Base-by-base conservation (phyloP, 1,140 invertebrate genomes). In the Polyergus mexicanus region DNA sequence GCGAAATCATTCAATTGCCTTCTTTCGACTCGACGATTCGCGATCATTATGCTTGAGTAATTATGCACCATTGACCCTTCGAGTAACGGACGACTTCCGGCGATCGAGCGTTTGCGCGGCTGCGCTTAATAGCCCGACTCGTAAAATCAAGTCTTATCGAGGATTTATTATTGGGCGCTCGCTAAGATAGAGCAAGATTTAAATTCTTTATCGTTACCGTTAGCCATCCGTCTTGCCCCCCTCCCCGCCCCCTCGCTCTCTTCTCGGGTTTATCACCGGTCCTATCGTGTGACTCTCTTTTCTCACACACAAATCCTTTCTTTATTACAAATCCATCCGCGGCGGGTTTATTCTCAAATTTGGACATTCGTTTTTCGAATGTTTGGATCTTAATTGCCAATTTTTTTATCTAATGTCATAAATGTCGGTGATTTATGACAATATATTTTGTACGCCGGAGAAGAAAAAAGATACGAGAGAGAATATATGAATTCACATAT, bases 171-270 rank as follows among this genome's bases (percentile, higher is more conserved):
- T 81, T 84, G 80, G 80, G n/a, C 85, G 71, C 22, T 54, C 85
- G 54, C 58, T 65, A 66, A 84, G 85, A 84, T 84, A 84, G 60
- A 62, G 72, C 85, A 76, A 86, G 85, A 86, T 86, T 86, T 84
- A 84, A 86, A 86, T 86, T 84, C 80, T 86, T 86, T 86, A 86
- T 86, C 85, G 80, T 84, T 76, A 76, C 85, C 85, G 62, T 86
- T 85, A 86, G 19, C 85, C 80, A 76, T 84, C 81, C 63, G 62
- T 84, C 80, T 86, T 76, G 41, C 54, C 54, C 51, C 35, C 32
- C 38, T 38, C 38, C 38, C 38, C 38, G 2, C 25, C 25, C 75
- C 13, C 11, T 19, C 47, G 6, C 0, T 22, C 76, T 69, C 32
- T 44, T 68, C 44, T 69, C 35, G 66, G 78, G 58, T 81, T 72